Conservation (phyloP, 64 coral and sea anemone species). For the Trachythela sp. region DNA sequence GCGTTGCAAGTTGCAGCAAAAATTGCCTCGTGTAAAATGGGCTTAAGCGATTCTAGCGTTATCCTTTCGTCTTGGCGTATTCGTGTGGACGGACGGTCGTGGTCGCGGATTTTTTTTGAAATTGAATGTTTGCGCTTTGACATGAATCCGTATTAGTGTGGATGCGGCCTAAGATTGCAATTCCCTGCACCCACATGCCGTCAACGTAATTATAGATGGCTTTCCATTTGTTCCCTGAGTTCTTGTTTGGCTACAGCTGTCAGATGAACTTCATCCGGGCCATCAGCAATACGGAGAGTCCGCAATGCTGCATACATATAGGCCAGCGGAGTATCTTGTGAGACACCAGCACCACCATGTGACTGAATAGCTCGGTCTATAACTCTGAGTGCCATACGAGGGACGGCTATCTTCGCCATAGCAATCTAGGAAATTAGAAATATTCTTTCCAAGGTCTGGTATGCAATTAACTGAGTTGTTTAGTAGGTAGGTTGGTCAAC, state of each 20-base stretch:
- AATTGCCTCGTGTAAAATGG: too few species aligned
- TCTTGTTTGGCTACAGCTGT: constrained; percentile 82
- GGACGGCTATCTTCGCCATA: constrained; percentile 80
- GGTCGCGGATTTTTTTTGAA: too few species aligned
- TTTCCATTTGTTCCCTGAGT: constrained; percentile 61
- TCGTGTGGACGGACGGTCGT: too few species aligned
- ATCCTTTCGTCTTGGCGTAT: too few species aligned
- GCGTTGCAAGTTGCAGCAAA: too few species aligned
- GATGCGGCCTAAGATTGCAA: too few species aligned
- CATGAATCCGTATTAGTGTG: too few species aligned
- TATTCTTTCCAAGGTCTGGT: too few species aligned
- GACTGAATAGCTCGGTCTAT: constrained; percentile 91
- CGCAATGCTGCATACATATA: constrained; percentile 54
- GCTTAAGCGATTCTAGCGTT: too few species aligned
- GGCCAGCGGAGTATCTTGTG: constrained; percentile 81
- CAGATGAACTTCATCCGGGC: constrained; percentile 96
- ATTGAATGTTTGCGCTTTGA: too few species aligned
- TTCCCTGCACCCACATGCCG: too few species aligned
- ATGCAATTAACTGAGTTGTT: not conserved
- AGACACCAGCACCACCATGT: constrained; percentile 90
- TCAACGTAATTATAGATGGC: not conserved
- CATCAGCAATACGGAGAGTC: constrained; percentile 86
- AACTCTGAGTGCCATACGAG: constrained; percentile 74
- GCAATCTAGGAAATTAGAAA: constrained; percentile 62
- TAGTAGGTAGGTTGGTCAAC: not conserved